phyloP scores from a whole-genome alignment of 2,113 vertebrate species.

The Bubo bubo region DNA sequence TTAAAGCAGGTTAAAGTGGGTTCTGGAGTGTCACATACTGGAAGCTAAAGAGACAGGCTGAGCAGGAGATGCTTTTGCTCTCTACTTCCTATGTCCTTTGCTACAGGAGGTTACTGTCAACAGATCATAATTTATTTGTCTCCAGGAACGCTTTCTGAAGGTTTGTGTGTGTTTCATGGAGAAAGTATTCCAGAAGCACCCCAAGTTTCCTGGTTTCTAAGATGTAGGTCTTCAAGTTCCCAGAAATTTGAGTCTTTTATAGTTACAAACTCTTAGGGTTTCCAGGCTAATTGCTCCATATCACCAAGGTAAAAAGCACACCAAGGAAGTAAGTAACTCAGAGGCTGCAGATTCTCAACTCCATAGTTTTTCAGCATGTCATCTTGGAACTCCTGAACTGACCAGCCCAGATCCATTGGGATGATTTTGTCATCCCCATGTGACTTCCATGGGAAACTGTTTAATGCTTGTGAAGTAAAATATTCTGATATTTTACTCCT shows the following conservation, averaged over 20 bases:
- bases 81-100: neutral
- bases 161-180: neutral
- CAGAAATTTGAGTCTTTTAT: neutral
- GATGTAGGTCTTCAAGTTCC: neutral
- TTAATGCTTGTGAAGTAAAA: neutral
- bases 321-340: neutral
- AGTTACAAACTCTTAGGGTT: neutral
- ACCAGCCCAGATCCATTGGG: neutral
- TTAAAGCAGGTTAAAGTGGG: neutral
- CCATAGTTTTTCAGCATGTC: neutral
- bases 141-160: neutral
- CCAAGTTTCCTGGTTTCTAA: neutral
- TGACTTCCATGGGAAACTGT: neutral
- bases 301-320: neutral
- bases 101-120: neutral
- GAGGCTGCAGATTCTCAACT: neutral
- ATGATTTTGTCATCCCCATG: accelerated
- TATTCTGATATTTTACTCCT: neutral
- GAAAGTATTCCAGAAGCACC: neutral
- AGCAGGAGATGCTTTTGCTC: neutral
- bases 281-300: neutral
- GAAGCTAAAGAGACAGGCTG: neutral
- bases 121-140: neutral
- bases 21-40: neutral
- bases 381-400: neutral